Evolutionary conservation across 2,888 invertebrate species (phyloP).

Genomic region (Acleris sparsana): DNA sequence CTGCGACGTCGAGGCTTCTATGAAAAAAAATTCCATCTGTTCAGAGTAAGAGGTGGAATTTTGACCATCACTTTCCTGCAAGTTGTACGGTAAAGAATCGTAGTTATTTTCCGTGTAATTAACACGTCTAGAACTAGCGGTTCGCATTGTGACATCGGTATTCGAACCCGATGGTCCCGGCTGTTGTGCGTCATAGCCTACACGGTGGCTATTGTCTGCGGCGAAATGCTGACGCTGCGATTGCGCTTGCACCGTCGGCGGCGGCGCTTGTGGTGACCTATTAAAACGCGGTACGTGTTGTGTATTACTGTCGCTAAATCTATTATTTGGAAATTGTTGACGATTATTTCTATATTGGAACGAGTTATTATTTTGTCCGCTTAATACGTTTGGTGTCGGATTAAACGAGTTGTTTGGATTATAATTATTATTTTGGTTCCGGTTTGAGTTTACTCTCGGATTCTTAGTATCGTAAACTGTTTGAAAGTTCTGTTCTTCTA

Average conservation of each 20-base stretch:
- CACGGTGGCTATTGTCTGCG: neutral
- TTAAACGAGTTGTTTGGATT: neutral
- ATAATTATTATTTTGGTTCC: no score
- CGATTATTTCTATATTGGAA: neutral
- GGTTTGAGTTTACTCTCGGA: neutral
- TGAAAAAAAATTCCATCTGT: neutral
- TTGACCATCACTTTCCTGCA: neutral
- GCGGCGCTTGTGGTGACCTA: no score
- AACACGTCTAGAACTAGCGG: neutral
- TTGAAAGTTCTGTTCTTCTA: constrained; percentile 36
- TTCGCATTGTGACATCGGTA: constrained; percentile 9
- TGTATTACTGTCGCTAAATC: no score
- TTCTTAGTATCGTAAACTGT: constrained; percentile 16
- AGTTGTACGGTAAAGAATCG: neutral
- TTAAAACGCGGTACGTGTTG: no score
- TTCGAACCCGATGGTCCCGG: constrained; percentile 3
- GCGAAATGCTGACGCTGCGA: neutral
- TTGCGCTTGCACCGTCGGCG: no score
- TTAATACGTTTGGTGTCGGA: neutral
- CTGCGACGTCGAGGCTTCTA: neutral
- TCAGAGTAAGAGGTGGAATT: neutral
- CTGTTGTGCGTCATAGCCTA: neutral
- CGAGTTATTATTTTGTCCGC: neutral
- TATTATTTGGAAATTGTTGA: neutral
- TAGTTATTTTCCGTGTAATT: neutral